Evolutionary conservation across 2,797 vertebrate species (phyloP), one percentile per base, ranked within the genome.

Genomic region (Sebastes matsubarae): DNA sequence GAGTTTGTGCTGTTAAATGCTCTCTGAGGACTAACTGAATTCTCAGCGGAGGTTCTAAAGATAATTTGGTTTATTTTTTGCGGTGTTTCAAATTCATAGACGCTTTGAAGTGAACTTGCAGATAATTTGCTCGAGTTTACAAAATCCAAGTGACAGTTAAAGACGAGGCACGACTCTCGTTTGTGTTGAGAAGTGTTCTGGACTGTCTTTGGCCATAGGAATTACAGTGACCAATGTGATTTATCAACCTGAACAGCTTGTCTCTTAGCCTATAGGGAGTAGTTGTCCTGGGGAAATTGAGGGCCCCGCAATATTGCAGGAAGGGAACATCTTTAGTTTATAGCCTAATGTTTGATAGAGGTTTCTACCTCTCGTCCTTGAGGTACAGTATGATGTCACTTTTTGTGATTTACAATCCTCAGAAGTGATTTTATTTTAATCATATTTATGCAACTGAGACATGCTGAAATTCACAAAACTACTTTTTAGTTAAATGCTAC

Each of bases 201-300:
- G 52, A 63, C 66, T 88, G 57, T 81, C 72, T 90, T 80, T 67
- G 71, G 68, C 50, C 16, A 58, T 55, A 82, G 75, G 66, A 85
- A 84, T 83, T 14, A 79, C 32, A 75, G 52, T 80, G 59, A 80
- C 65, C 75, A 54, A 58, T 80, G 27, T 84, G 16, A 82, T 77
- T 66, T 54, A 69, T 81, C 68, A 73, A 34, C 46, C 55, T 12
- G 13, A 71, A 85, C 27, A 32, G 54, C 61, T 75, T 68, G 18
- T 75, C 34, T 74, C 16, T 7, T 76, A 50, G 69, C 61, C 54
- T 3, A 4, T 34, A 20, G 46, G 46, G 66, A 76, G 60, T 65
- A 61, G 14, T 22, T 66, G 20, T 27, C 66, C 58, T 66, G 36
- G n/a, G 8, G 42, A 76, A 68, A 73, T 38, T 59, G 14, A 29